Evolutionary conservation across 2,888 invertebrate species (phyloP).

Genomic region (Ptilodon capucinus): DNA sequence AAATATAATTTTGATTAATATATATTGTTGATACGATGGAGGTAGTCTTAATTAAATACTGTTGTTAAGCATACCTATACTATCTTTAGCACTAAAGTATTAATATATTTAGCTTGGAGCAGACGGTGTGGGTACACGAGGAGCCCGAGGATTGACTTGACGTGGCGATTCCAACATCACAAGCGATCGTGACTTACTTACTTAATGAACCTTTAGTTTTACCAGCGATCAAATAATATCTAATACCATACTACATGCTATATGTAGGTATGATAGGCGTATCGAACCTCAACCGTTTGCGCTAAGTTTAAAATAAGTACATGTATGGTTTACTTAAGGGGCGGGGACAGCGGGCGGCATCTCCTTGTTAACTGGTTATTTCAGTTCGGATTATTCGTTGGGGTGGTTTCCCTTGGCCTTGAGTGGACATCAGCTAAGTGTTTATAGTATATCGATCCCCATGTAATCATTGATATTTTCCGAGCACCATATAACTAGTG

Average conservation of each 20-base stretch:
- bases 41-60: slow-evolving; percentile 17
- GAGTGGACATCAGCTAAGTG: slow-evolving; percentile 30
- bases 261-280: not conserved
- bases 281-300: slow-evolving; percentile 15
- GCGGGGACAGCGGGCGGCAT: slow-evolving; percentile 26
- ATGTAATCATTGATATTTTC: slow-evolving; percentile 17
- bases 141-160: too few species aligned
- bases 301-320: slow-evolving; percentile 38
- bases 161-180: too few species aligned
- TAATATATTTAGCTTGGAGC: slow-evolving; percentile 26
- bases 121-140: slow-evolving; percentile 14
- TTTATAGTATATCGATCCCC: slow-evolving; percentile 30
- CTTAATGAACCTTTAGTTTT: too few species aligned
- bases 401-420: slow-evolving; percentile 31
- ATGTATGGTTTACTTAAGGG: slow-evolving; percentile 36
- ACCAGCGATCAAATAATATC: too few species aligned
- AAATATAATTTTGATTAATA: slow-evolving; percentile 25
- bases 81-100: slow-evolving; percentile 31
- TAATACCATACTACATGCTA: too few species aligned
- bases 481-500: slow-evolving; percentile 5
- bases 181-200: too few species aligned
- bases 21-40: slow-evolving; percentile 30
- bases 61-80: slow-evolving; percentile 17
- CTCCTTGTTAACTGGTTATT: slow-evolving; percentile 13
- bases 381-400: slow-evolving; percentile 13